Base-by-base conservation (phyloP, 2,888 invertebrate genomes). In the Bembecia ichneumoniformis region DNA sequence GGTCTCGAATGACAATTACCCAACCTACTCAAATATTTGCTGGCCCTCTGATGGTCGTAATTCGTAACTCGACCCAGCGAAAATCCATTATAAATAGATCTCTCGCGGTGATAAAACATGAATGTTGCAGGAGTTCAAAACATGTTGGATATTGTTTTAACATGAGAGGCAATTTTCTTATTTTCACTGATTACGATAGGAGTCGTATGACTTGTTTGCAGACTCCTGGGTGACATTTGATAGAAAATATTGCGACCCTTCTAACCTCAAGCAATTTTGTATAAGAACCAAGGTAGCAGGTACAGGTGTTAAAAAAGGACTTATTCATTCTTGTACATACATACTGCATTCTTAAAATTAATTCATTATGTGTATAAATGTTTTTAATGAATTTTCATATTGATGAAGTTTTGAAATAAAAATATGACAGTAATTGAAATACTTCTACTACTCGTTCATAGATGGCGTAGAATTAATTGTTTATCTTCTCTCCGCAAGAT, bases 1-100 rank as follows among this genome's bases (percentile, higher is more conserved):
- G 28, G 55, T 77, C 74, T 84, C 84, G 60, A 68, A 65, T 86
- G 82, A 71, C 86, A 84, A 86, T 84, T 84, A 83, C 77, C 57
- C 62, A 66, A 74, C 71, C 68, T 78, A 71, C 68, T 79, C 81
- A 82, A 86, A 84, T 80, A 82, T 82, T 82, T 82, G 82, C 78
- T 71, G 74, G 77, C 77, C 82, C 82, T 78, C 75, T 71, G 75
- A 64, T 65, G 79, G 64, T 70, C 79, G 82, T 82, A 74, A 82
- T 72, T 69, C 71, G 83, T 79, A 82, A 84, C 74, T 64, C 64
- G 83, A 84, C 66, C 68, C 64, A 51, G 14, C 17, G 10, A 1
- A 0, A 11, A 10, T n/a, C 61, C 56, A 57, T 7, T n/a, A 3
- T 47, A 54, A 9, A 2, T 44, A 15, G 60, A 55, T 16, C 55